Base-by-base conservation (phyloP, 2,113 vertebrate species). In the Callorhinus ursinus region DNA sequence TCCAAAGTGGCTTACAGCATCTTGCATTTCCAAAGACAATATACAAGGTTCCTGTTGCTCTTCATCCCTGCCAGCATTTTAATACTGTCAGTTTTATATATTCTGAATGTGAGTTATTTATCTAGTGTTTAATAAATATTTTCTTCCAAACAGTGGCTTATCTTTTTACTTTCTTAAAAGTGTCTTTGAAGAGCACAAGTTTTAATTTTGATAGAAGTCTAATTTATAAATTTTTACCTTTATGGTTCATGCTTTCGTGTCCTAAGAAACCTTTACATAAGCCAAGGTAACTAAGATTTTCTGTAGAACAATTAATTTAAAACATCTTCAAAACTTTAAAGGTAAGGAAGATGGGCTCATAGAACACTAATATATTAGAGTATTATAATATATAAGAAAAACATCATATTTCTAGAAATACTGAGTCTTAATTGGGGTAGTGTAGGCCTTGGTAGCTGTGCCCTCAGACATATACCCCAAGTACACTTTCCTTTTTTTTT, bases 261-360 rank as follows among this genome's bases (percentile, higher is more conserved):
- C 31, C 67, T 94, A 97, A 94, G 36, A 77, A 94, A 88, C 49
- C 22, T 76, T 87, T 90, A 36, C 42, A 46, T 86, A 93, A 92
- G 31, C n/a, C 63, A 88, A 93, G 53, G 14, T 67, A 71, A 67
- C 11, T 71, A 90, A 96, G 61, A 79, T 69, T 92, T 95, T 86
- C 79, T 84, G 18, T 67, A 86, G 26, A 8, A 92, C 13, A 96
- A 91, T 59, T 91, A 79, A 82, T 69, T 95, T 84, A 55, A 95
- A 96, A 95, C 42, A 93, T 18, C 79, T 95, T 46, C 0, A 71
- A 76, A 92, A 65, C 26, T 31, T 74, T 86, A 18, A 88, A 93
- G 28, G 69, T 46, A 71, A 22, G n/a, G 4, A 94, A 94, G 51
- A 80, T 26, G 31, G 42, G 33, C 8, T 82, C 67, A 87, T 0